Percentiles rank a stretch among this genome's conserved stretches.
Conservation (phyloP, 2,113 vertebrate genomes). For the Pyrgilauda ruficollis region DNA sequence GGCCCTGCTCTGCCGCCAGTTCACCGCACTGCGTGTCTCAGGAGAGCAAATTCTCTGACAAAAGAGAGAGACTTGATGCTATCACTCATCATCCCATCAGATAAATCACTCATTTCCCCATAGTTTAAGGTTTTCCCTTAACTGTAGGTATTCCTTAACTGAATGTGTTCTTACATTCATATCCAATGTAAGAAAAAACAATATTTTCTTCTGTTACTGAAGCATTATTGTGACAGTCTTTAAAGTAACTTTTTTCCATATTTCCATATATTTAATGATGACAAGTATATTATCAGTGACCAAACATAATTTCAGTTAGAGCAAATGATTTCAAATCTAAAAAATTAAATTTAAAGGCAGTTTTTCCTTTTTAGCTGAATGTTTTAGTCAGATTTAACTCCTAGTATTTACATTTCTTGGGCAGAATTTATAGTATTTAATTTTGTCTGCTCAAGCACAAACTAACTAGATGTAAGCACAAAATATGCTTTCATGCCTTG, state of each 20-base stretch:
- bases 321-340: background rate
- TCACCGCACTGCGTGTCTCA: background rate
- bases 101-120: background rate
- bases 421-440: constrained; percentile 52
- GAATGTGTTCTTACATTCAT: background rate
- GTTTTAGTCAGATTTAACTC: background rate
- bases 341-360: background rate
- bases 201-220: background rate
- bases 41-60: background rate
- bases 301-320: background rate
- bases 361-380: background rate
- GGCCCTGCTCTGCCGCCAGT: background rate
- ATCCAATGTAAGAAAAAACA: rapidly evolving
- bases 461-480: background rate
- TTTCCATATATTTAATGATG: background rate
- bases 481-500: background rate
- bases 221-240: background rate
- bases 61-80: background rate
- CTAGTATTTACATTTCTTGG: background rate
- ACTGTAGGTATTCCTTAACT: no score
- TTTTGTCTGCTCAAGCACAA: constrained; percentile 10
- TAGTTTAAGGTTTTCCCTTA: background rate
- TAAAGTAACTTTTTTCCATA: background rate
- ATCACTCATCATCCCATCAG: background rate
- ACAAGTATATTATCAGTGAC: background rate